Base-by-base conservation (phyloP, 2,888 invertebrate species). In the Leptogaster cylindrica region DNA sequence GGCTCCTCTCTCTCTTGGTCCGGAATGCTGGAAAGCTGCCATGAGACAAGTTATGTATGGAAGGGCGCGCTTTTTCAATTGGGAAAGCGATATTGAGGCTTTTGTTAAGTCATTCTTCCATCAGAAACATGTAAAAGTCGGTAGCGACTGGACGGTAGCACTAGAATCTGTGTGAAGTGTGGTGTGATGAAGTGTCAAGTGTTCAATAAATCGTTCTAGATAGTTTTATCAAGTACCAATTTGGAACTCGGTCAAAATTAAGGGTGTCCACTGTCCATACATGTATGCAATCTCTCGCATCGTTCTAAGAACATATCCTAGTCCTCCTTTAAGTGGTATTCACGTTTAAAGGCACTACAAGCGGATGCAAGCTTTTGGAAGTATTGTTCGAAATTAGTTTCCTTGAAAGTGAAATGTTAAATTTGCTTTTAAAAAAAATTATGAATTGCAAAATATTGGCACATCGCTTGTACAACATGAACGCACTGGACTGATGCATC, bases 81-180 rank as follows among this genome's bases (percentile, higher is more conserved):
- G 61, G 61, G 44, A 61, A 44, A 61, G 44, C 14, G 41, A 61
- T 16, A 27, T 41, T 44, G 28, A 44, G 44, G n/a, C 61, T 61
- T 58, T 58, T 41, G 44, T 61, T 61, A 44, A 44, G 41, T 61
- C 61, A 61, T 28, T 61, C 44, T 61, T 61, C 61, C 44, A 61
- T 65, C 65, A 65, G 65, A 65, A 65, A 50, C 65, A 65, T 65
- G 50, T 50, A 65, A 65, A 65, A 50, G 65, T 65, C 36, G 65
- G 33, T 65, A 48, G 65, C 39, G 39, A 14, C 23, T 36, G 31
- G 65, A 65, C 36, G 33, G 61, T 25, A 8, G 46, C 27, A 27
- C 5, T n/a, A 25, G 27, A 61, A 12, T 14, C 16, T 10, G 18
- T 28, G 44, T n/a, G 44, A 61, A 61, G 28, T 44, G 27, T 25